A percentile compares a stretch with the other conserved stretches of the same genome.
Evolutionary conservation across 1,140 invertebrate genomes (phyloP).

Genomic region (Prorops nasuta): DNA sequence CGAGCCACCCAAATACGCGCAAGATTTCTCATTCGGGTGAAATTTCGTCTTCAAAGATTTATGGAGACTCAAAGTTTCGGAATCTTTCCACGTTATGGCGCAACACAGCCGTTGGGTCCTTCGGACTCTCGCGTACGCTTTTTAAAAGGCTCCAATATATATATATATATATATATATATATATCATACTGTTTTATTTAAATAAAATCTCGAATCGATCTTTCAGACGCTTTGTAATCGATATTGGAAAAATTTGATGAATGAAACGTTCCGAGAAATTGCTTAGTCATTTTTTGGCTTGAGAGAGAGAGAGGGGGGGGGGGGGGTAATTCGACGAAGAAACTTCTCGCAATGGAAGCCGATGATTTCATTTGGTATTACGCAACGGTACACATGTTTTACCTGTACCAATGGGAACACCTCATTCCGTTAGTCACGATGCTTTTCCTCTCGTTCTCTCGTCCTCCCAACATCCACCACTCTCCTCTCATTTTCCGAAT

Average conservation of each 20-base stretch:
- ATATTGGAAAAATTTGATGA: background rate
- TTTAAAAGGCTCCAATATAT: too few relatives aligned
- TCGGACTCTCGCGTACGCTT: too few relatives aligned
- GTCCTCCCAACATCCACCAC: background rate
- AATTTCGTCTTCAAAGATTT: too few relatives aligned
- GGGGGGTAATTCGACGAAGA: too few relatives aligned
- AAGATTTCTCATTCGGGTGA: too few relatives aligned
- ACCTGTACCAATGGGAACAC: constrained; percentile 25
- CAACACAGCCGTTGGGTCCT: too few relatives aligned
- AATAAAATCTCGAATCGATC: too few relatives aligned
- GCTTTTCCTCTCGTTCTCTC: constrained; percentile 1
- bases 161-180: too few relatives aligned
- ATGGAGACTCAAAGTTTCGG: too few relatives aligned
- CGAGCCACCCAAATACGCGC: too few relatives aligned
- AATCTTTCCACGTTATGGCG: too few relatives aligned
- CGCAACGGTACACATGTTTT: constrained; percentile 21
- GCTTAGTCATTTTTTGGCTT: background rate
- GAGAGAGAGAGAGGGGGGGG: background rate
- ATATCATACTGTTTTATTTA: too few relatives aligned
- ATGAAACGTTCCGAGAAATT: background rate
- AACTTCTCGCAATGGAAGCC: background rate
- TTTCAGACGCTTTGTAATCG: background rate
- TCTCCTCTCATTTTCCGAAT: background rate
- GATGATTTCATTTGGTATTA: constrained; percentile 24
- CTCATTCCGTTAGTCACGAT: constrained; percentile 26